A percentile compares a stretch with the other conserved stretches of the same genome.
Conservation (phyloP, 2,888 invertebrate genomes). For the Hypercompe scribonia region DNA sequence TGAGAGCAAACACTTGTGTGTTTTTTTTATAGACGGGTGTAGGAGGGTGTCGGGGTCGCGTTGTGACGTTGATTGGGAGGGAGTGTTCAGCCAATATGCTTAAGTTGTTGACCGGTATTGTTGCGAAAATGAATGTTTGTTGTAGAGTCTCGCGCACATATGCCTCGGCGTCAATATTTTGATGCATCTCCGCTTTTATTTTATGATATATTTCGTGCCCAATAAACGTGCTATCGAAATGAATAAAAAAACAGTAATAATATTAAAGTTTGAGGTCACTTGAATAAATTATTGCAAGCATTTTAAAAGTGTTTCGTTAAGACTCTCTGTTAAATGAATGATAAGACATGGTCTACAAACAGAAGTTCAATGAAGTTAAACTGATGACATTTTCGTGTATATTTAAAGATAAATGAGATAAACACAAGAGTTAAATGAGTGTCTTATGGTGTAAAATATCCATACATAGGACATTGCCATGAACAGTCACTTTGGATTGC, state of each 20-base stretch:
- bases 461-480: too few species aligned
- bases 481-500: too few species aligned
- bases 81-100: constrained; percentile 85
- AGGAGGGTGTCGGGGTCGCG: constrained; percentile 51
- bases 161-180: constrained; percentile 55
- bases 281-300: not conserved
- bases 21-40: constrained; percentile 67
- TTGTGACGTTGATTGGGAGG: constrained; percentile 81
- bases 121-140: constrained; percentile 79
- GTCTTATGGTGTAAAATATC: too few species aligned
- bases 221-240: constrained; percentile 32
- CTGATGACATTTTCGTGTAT: too few species aligned
- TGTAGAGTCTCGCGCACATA: constrained; percentile 59
- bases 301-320: too few species aligned
- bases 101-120: constrained; percentile 79
- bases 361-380: too few species aligned
- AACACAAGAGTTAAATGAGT: too few species aligned
- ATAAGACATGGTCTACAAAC: too few species aligned
- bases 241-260: not conserved
- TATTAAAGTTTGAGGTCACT: not conserved
- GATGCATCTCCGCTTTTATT: constrained; percentile 33
- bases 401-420: too few species aligned
- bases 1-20: constrained; percentile 84
- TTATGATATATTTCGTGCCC: constrained; percentile 29
- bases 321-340: too few species aligned